phyloP scores from a whole-genome alignment of 2,113 vertebrate genomes.

The Odontesthes bonariensis region DNA sequence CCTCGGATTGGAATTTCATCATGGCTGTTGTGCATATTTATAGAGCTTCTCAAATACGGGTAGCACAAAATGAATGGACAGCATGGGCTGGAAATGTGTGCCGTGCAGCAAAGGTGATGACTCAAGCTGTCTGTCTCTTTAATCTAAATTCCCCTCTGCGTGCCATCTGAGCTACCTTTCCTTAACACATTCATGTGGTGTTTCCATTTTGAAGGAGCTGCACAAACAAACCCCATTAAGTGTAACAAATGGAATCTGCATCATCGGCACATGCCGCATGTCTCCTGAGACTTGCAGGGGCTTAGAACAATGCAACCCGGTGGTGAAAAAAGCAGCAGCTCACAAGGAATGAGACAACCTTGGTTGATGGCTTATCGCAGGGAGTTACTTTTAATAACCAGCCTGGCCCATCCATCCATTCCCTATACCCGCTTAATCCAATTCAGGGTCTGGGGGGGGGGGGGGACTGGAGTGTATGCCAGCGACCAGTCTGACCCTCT shows the following conservation, averaged over 20 bases:
- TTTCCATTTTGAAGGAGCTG: constrained; percentile 40
- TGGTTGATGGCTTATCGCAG: constrained; percentile 38
- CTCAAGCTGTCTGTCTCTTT: constrained; percentile 49
- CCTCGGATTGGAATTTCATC: constrained; percentile 55
- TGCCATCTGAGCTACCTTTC: constrained; percentile 21
- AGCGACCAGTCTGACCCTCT: constrained; percentile 20
- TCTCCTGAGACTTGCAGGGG: constrained; percentile 39
- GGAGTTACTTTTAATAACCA: constrained; percentile 23
- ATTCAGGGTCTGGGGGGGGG: too few relatives aligned
- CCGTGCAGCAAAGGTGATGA: constrained; percentile 53
- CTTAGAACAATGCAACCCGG: constrained; percentile 22
- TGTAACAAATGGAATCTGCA: constrained; percentile 59
- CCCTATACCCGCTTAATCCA: too few relatives aligned
- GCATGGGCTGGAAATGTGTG: constrained; percentile 36
- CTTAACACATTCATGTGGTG: constrained; percentile 22
- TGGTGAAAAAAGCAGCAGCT: constrained; percentile 17
- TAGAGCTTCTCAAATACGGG: constrained; percentile 63
- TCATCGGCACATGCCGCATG: constrained; percentile 1
- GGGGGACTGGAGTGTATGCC: too few relatives aligned
- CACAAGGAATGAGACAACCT: constrained; percentile 28
- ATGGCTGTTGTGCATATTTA: constrained; percentile 71
- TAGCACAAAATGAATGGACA: constrained; percentile 62
- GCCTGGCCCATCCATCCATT: background rate
- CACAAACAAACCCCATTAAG: constrained; percentile 46
- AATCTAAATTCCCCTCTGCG: constrained; percentile 39